Base-by-base conservation (phyloP, 2,113 vertebrate species). In the Riparia riparia region DNA sequence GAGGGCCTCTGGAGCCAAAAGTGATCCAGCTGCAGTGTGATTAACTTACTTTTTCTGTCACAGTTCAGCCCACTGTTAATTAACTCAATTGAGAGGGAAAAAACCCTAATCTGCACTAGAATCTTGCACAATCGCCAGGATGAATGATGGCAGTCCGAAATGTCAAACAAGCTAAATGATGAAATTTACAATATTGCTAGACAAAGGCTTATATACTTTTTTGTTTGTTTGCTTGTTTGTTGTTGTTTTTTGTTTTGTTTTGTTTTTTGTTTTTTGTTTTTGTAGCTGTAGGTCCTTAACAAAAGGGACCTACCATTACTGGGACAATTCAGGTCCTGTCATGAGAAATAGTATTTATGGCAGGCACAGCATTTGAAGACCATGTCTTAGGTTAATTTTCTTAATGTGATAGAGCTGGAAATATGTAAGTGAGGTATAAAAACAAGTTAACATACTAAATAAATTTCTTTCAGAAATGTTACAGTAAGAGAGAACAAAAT, bases 121-220 rank as follows among this genome's bases (percentile, higher is more conserved):
- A 85, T 93, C 72, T 77, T 93, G 79, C 54, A 61, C 82, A 37
- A 32, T 80, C 81, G 58, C 84, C 25, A 60, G 89, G 76, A 87
- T 95, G 91, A 96, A 88, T 85, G 69, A 66, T 89, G 82, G 63
- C 80, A 93, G 63, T 57, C 51, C 3, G 13, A 90, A 53, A 69
- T 89, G 88, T 82, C 6, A 14, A 86, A 93, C 85, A 96, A 80
- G 70, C 70, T 87, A 92, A 92, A 91, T 89, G 45, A 68, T 79
- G 77, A 93, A 60, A 92, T 92, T 79, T 22, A 2, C 88, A 74
- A 45, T 84, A 72, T 79, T 86, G 73, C 72, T 64, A 70, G 72
- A 89, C 73, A 95, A 95, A 94, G 57, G 58, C 42, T 81, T 90
- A 3, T 42, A 20, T 92, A n/a, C 41, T 37, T 91, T 82, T 81